Percentiles rank a stretch among this genome's conserved stretches.
phyloP scores from a whole-genome alignment of 2,888 invertebrate species.

The Macaria notata region DNA sequence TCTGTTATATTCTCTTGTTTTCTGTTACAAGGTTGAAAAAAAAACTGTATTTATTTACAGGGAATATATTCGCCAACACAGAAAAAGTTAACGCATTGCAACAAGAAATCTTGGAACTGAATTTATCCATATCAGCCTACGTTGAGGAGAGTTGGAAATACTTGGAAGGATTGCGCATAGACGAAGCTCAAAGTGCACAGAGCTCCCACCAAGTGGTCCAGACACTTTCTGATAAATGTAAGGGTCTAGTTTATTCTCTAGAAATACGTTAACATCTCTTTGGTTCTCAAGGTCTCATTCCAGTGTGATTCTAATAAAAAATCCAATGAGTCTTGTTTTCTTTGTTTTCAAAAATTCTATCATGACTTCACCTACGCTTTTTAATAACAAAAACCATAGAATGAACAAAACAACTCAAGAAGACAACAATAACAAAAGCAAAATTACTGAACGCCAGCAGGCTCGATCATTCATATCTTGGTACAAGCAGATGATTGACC shows the following conservation, averaged over 20 bases:
- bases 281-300: background rate
- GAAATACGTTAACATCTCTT: background rate
- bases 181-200: conserved; percentile 60
- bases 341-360: conserved; percentile 40
- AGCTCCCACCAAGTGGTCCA: conserved; percentile 67
- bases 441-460: conserved; percentile 51
- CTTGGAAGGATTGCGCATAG: conserved; percentile 53
- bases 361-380: conserved; percentile 57
- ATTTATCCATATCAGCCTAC: conserved; percentile 69
- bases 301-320: background rate
- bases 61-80: conserved; percentile 61
- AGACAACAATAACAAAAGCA: conserved; percentile 51
- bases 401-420: conserved; percentile 36
- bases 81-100: conserved; percentile 62
- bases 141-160: conserved; percentile 68
- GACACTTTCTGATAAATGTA: conserved; percentile 63
- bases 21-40: conserved; percentile 32
- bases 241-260: conserved; percentile 29
- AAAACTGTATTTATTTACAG: conserved; percentile 46
- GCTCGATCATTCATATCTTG: conserved; percentile 70
- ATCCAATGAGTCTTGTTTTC: conserved; percentile 1
- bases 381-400: conserved; percentile 44
- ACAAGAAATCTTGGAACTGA: conserved; percentile 70
- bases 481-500: conserved; percentile 76
- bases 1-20: conserved; percentile 57